phyloP scores from a whole-genome alignment of 2,113 vertebrate genomes.

The Varanus salvator region DNA sequence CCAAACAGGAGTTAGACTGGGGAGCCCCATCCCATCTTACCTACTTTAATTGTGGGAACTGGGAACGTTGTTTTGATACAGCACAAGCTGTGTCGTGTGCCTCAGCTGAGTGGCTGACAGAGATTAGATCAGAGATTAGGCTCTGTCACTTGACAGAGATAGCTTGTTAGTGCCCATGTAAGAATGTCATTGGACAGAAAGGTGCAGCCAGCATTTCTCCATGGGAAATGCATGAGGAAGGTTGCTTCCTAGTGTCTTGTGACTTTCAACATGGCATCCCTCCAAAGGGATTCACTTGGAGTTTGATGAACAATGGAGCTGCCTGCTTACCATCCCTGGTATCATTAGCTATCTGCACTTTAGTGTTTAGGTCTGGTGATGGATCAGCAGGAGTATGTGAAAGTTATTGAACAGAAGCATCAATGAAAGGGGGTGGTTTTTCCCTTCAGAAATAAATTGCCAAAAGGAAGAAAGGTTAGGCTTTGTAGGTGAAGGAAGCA shows the following conservation, averaged over 20 bases:
- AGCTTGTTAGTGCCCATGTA: background rate
- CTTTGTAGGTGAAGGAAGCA: background rate
- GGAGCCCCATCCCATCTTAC: background rate
- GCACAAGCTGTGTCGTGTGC: background rate
- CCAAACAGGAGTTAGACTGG: too few species aligned
- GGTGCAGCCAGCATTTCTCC: background rate
- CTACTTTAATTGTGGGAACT: background rate
- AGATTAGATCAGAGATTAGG: too few species aligned
- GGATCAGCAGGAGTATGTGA: background rate
- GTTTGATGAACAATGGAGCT: background rate
- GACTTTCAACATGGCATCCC: background rate
- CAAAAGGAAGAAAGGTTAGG: background rate
- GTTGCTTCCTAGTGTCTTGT: background rate
- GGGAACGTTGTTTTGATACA: background rate
- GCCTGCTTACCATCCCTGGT: background rate
- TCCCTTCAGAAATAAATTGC: background rate
- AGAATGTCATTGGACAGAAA: background rate
- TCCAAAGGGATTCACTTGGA: background rate
- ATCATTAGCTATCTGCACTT: background rate
- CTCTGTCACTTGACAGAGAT: background rate
- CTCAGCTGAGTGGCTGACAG: background rate
- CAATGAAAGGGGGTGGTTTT: background rate
- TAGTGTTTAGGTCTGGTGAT: background rate
- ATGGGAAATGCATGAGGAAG: background rate
- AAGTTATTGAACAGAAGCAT: background rate